These are phyloP conservation scores for Stegastes partitus DNA, from an alignment of 2,113 vertebrate genomes.

Conservation along the genomic window DNA sequence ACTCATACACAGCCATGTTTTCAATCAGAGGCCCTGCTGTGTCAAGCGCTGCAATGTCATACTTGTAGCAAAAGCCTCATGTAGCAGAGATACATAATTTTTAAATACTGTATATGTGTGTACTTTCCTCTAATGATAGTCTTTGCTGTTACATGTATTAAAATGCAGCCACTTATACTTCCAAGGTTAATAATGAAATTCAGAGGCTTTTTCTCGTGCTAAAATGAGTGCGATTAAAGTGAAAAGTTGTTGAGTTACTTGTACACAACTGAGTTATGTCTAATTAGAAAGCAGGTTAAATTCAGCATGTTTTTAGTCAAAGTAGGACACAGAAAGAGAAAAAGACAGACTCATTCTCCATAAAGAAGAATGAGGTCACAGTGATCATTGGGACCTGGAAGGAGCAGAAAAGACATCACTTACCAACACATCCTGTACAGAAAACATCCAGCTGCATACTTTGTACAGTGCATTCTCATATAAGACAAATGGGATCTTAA, in stretches of 20 bases:
- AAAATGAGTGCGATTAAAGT: neutral
- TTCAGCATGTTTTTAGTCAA: conserved; percentile 52
- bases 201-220: neutral
- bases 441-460: neutral
- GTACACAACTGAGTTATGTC: conserved; percentile 34
- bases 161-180: too few relatives aligned
- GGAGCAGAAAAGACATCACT: conserved; percentile 76
- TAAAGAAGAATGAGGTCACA: conserved; percentile 52
- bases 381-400: conserved; percentile 80
- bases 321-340: conserved; percentile 35
- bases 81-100: neutral
- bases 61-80: too few relatives aligned
- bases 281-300: conserved; percentile 47
- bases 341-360: conserved; percentile 47
- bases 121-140: neutral
- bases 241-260: conserved; percentile 9
- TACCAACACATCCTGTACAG: conserved; percentile 42
- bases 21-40: neutral
- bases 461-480: neutral
- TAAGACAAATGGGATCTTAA: too few relatives aligned
- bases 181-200: neutral
- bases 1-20: neutral
- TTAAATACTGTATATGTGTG: neutral
- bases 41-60: neutral
- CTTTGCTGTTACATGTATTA: neutral